phyloP scores from a whole-genome alignment of 2,113 vertebrate species.

The Ciconia maguari region DNA sequence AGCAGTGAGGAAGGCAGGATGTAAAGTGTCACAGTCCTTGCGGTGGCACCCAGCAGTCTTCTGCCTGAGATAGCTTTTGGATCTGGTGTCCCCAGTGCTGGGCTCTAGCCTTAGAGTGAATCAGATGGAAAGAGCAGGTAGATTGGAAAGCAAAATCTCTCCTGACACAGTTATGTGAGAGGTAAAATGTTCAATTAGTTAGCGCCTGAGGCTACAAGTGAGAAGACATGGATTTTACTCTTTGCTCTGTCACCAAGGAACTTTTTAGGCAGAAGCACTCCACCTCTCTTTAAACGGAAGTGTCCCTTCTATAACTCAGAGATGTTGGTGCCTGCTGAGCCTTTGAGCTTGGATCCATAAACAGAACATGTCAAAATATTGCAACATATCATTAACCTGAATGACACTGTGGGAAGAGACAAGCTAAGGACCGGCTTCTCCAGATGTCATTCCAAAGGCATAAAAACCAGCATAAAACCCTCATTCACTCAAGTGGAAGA shows the following conservation, averaged over 20 bases:
- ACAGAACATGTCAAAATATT: background rate
- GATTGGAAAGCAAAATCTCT: background rate
- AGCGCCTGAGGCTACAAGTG: background rate
- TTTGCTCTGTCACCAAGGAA: background rate
- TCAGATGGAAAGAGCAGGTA: background rate
- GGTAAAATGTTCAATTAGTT: background rate
- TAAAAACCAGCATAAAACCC: background rate
- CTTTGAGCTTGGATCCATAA: background rate
- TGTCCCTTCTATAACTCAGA: background rate
- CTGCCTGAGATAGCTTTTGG: background rate
- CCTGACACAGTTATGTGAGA: conserved; percentile 20
- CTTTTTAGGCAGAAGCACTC: background rate
- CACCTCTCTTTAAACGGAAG: background rate
- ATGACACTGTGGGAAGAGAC: background rate
- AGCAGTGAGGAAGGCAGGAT: background rate
- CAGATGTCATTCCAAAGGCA: background rate
- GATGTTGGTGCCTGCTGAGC: background rate
- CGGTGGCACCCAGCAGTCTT: background rate
- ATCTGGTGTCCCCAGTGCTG: background rate
- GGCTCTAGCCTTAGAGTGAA: background rate
- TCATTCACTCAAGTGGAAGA: background rate
- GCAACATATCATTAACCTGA: conserved; percentile 3
- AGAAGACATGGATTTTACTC: background rate
- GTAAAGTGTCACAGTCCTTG: background rate
- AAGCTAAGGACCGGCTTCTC: background rate